Evolutionary conservation across 2,888 invertebrate genomes (phyloP), one percentile per base, ranked within the genome.

Genomic region (Apamea epomidion): DNA sequence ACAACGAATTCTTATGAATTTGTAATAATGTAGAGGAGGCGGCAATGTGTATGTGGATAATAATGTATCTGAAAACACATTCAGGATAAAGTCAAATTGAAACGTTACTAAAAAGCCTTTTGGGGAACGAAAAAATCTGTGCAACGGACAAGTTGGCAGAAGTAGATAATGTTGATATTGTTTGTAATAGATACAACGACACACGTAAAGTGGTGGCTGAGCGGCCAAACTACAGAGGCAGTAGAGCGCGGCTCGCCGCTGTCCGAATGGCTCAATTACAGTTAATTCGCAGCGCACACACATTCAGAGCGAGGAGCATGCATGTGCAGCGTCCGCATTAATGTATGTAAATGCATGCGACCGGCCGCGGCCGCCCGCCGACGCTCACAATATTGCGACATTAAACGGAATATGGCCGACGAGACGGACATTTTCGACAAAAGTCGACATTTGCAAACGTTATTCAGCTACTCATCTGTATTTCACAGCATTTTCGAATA

Each of bases 261-360:
- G 94, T 95, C 94, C 95, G 94, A 97, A 97, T 96, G 95, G 96
- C 96, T 97, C 97, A 97, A 97, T 97, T 96, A 96, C 97, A 96
- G 96, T 96, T 96, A 96, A 97, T 96, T 96, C 96, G 95, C 94
- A 95, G 93, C 94, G 94, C 95, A 97, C 97, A 97, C 96, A 96
- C 94, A 97, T 96, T 95, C 93, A 93, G 93, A 93, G 93, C 92
- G 92, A 93, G 93, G 93, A 93, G 95, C 94, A 95, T 96, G 95
- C 96, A 96, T 96, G 96, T 95, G 94, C 95, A 93, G 93, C 94
- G 95, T 95, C 93, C 94, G 93, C 94, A 95, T 95, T 97, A 97
- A 97, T 96, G 96, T 96, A 97, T 97, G 97, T 96, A 97, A 97
- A 97, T 97, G 96, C 96, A 96, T 95, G 95, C 96, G 95, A 95